Conservation (phyloP, 2,888 invertebrate genomes). For the Proisotoma minuta region DNA sequence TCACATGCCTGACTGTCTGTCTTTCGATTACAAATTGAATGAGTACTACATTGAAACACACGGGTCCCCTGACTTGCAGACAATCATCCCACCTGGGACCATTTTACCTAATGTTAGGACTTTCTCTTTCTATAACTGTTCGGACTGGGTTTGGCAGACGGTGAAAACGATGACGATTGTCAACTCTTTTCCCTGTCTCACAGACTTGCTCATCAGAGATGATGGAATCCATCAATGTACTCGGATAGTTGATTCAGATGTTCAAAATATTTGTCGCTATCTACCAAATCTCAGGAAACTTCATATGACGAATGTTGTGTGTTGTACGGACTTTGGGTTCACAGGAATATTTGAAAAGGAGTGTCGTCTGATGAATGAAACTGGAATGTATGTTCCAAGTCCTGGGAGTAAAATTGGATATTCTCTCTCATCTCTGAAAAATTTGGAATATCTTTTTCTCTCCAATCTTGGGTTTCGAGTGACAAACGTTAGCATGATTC, state of each 20-base stretch:
- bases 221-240: constrained; percentile 14
- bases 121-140: constrained; percentile 16
- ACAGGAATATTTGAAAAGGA: constrained; percentile 13
- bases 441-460: constrained; percentile 12
- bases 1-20: constrained; percentile 10
- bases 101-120: constrained; percentile 14
- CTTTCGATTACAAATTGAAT: not conserved
- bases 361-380: constrained; percentile 10
- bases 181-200: constrained; percentile 16
- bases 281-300: constrained; percentile 10
- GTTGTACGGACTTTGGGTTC: constrained; percentile 13
- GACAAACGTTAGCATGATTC: constrained; percentile 7
- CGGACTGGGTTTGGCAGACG: constrained; percentile 15
- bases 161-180: constrained; percentile 9
- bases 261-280: constrained; percentile 14
- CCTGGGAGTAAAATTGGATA: constrained; percentile 13
- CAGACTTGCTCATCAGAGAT: constrained; percentile 10
- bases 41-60: constrained; percentile 16
- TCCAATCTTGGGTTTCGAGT: constrained; percentile 12
- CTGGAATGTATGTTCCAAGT: constrained; percentile 4
- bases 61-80: constrained; percentile 7
- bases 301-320: constrained; percentile 14
- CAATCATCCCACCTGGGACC: constrained; percentile 8
- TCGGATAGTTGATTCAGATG: constrained; percentile 7
- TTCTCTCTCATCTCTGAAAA: constrained; percentile 4